A percentile compares a stretch with the other conserved stretches of the same genome.
Conservation (phyloP, 35 echinoderm and acorn worm species). For the Patiria miniata region DNA sequence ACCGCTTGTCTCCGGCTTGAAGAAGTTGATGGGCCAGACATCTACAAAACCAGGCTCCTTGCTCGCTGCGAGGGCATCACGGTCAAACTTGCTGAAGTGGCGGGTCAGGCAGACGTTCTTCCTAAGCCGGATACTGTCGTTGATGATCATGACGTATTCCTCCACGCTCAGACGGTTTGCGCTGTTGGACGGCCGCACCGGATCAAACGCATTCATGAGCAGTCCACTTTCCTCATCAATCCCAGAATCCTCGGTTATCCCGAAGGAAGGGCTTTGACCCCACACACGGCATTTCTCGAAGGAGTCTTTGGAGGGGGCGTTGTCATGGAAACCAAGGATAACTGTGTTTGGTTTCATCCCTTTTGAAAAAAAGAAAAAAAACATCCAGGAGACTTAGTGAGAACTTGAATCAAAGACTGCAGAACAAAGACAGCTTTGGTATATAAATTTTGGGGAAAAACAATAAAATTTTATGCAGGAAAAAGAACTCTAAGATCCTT, state of each 20-base stretch:
- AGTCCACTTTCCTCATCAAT: constrained; percentile 57
- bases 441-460: too few relatives aligned
- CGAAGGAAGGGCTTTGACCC: background rate
- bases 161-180: constrained; percentile 51
- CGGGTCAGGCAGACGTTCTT: constrained; percentile 86
- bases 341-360: constrained; percentile 98
- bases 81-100: constrained; percentile 67
- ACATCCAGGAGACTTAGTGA: too few relatives aligned
- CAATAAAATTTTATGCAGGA: too few relatives aligned
- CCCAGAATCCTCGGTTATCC: background rate
- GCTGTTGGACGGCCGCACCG: constrained; percentile 43
- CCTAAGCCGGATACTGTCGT: constrained; percentile 63
- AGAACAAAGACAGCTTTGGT: too few relatives aligned
- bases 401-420: too few relatives aligned
- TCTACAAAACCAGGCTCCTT: constrained; percentile 49
- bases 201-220: constrained; percentile 40
- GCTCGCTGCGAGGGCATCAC: constrained; percentile 37
- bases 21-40: constrained; percentile 96
- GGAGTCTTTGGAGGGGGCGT: constrained; percentile 57
- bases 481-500: too few relatives aligned
- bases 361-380: background rate
- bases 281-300: constrained; percentile 30
- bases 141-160: constrained; percentile 83
- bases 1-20: constrained; percentile 89
- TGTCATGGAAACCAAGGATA: constrained; percentile 91